Percentiles rank a stretch among this genome's conserved stretches.
phyloP scores from a whole-genome alignment of 2,113 vertebrate species.

The Xenopus tropicalis region DNA sequence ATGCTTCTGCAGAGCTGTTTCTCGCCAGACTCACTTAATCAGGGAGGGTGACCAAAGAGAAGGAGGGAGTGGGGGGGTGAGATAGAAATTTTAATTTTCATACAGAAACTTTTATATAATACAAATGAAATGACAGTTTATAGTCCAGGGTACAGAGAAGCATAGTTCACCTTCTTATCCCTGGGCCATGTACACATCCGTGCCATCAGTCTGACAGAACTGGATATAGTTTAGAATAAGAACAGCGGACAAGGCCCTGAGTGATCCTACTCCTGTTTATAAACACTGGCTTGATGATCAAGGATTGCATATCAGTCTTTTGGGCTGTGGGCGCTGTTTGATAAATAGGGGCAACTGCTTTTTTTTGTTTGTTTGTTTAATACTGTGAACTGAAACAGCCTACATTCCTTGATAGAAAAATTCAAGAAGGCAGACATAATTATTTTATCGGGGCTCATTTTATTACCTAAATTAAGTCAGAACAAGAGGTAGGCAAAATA shows the following conservation, averaged over 20 bases:
- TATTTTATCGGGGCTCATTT: too few species aligned
- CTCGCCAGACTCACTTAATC: constrained; percentile 43
- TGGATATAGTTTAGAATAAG: background rate
- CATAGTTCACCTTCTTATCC: background rate
- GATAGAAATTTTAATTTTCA: constrained; percentile 44
- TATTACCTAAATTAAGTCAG: too few species aligned
- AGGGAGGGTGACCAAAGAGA: constrained; percentile 33
- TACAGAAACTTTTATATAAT: constrained; percentile 41
- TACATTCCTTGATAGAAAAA: too few species aligned
- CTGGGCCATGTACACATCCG: background rate
- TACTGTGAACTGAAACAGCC: too few species aligned
- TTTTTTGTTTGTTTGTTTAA: background rate
- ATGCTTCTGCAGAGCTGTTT: constrained; percentile 45
- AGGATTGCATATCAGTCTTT: background rate
- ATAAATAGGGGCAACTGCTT: background rate
- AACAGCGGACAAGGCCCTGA: background rate
- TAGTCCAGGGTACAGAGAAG: constrained; percentile 14
- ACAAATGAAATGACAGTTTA: constrained; percentile 25
- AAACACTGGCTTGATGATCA: background rate
- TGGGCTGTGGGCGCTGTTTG: background rate
- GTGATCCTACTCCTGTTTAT: constrained; percentile 5
- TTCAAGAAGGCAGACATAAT: too few species aligned
- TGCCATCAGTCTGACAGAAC: background rate
- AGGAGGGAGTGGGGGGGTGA: constrained; percentile 16
- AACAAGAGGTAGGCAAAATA: too few species aligned